Evolutionary conservation across 2,113 vertebrate species (phyloP), one percentile per base, ranked within the genome.

Genomic region (Caloenas nicobarica): DNA sequence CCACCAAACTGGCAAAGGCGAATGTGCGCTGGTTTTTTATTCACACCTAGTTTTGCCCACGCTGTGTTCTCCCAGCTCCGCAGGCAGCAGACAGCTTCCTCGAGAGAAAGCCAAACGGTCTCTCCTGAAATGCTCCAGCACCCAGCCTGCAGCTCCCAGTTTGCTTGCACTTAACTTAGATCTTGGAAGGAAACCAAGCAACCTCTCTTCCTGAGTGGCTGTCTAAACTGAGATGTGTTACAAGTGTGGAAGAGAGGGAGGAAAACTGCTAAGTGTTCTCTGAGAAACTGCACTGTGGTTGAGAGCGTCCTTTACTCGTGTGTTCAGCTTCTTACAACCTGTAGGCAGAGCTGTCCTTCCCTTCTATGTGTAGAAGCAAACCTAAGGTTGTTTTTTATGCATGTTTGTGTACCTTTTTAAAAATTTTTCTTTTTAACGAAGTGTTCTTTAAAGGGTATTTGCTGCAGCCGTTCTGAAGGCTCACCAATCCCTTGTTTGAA

Each of bases 321-420:
- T 77, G 69, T 72, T 65, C 50, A 84, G 65, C 61, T 40, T 46
- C 42, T 51, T 42, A 50, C 19, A 76, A 12, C 12, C 46, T 70
- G 18, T 61, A n/a, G 58, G 28, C 56, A 81, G 69, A 70, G 33
- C 31, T 81, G 34, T 71, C 68, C 33, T 50, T 50, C 25, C 25
- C 40, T 10, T 56, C 51, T 50, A 46, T 0, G 0, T 0, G 3
- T 24, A 23, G 14, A 51, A 21, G 40, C 28, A 71, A 89, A 87
- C 23, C 17, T 19, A 42, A 28, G 26, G 40, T 24, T 77, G 25
- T 0, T 5, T 34, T 65, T 5, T 54, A 3, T 69, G 5, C 64
- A 62, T 10, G 7, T 28, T 11, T 54, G 22, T 58, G 3, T 21
- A 4, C 25, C 1, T 13, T 51, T 57, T 12, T 26, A n/a, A 36